phyloP scores from a whole-genome alignment of 2,888 invertebrate species.

The Nysson spinosus region DNA sequence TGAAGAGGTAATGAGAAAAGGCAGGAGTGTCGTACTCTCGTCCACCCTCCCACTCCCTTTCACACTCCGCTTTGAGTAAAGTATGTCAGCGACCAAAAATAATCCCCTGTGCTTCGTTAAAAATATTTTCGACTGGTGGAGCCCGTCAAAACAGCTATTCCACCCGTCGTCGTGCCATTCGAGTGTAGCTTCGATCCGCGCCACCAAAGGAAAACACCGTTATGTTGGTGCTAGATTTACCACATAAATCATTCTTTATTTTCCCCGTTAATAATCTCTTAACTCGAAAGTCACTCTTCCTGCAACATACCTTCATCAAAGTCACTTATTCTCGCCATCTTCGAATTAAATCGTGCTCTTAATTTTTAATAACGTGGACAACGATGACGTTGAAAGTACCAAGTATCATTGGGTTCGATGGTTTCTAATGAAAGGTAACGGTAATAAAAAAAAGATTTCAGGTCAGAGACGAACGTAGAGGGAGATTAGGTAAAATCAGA shows the following conservation, averaged over 20 bases:
- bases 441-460: background rate
- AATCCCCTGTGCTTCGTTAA: slow-evolving; percentile 45
- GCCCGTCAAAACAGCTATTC: slow-evolving; percentile 27
- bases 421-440: background rate
- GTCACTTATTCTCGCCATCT: too few species aligned
- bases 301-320: too few species aligned
- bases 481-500: slow-evolving; percentile 12
- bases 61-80: slow-evolving; percentile 10
- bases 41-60: background rate
- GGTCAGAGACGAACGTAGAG: background rate
- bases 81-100: slow-evolving; percentile 50
- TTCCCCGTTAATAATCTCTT: slow-evolving; percentile 29
- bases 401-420: too few species aligned
- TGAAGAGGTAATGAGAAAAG: slow-evolving; percentile 30
- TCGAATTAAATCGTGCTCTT: too few species aligned
- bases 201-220: slow-evolving; percentile 33
- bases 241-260: slow-evolving; percentile 27
- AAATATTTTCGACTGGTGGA: slow-evolving; percentile 41
- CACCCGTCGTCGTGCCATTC: background rate
- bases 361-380: too few species aligned
- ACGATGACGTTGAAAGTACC: too few species aligned
- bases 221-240: slow-evolving; percentile 26
- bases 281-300: too few species aligned
- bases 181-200: slow-evolving; percentile 6
- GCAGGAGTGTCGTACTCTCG: slow-evolving; percentile 14